A percentile compares a stretch with the other conserved stretches of the same genome.
These are phyloP conservation scores for Rhabdophis nuchalis DNA, from an alignment of 2,797 vertebrate genomes.

Conservation along the genomic window DNA sequence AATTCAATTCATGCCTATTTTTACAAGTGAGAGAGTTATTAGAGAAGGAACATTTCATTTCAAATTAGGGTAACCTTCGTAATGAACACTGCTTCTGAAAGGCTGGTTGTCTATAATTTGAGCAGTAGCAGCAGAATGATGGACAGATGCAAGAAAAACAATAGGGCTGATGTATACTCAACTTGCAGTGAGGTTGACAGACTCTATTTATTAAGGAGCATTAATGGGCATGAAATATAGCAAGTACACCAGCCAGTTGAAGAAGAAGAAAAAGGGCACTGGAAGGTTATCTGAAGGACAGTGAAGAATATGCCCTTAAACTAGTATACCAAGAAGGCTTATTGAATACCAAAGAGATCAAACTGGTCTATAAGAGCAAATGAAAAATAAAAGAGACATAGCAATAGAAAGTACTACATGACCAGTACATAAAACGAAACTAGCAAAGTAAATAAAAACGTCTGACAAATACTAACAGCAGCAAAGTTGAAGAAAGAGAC, in stretches of 20 bases:
- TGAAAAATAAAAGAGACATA: background rate
- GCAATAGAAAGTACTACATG: background rate
- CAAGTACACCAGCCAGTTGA: background rate
- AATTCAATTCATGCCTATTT: background rate
- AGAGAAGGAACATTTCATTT: background rate
- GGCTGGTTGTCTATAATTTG: background rate
- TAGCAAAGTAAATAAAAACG: background rate
- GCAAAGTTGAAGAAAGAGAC: background rate
- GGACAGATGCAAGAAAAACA: background rate
- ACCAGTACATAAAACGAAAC: background rate
- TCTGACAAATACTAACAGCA: background rate
- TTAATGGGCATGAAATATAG: background rate
- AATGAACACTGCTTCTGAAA: background rate
- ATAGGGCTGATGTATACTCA: background rate
- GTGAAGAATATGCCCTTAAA: background rate
- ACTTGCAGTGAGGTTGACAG: background rate
- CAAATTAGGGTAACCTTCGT: background rate
- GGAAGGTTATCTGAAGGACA: background rate
- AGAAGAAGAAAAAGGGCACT: background rate
- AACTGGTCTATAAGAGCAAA: background rate
- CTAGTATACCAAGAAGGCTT: background rate
- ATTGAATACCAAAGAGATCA: background rate
- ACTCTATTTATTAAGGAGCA: background rate
- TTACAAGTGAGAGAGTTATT: background rate
- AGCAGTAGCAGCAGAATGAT: background rate